Conservation (phyloP, 1,140 invertebrate genomes). For the Alviniconcha marisindica region DNA sequence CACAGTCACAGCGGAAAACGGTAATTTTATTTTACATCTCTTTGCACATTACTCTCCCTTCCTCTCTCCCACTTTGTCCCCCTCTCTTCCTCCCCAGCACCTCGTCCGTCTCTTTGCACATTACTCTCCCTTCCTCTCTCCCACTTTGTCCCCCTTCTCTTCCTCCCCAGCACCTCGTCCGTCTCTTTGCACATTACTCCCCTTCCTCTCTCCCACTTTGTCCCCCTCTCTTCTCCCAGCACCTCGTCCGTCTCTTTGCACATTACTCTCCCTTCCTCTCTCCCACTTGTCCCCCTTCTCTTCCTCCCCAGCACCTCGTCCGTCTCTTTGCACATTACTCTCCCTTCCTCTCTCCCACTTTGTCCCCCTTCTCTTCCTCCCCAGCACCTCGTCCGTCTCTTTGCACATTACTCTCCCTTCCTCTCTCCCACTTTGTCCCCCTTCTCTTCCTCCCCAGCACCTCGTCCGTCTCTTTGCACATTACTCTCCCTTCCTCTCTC, state of each 20-base stretch:
- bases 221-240: background rate
- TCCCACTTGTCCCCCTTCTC: background rate
- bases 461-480: background rate
- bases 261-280: background rate
- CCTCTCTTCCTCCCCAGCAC: background rate
- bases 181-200: background rate
- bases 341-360: constrained; percentile 5
- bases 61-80: background rate
- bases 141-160: background rate
- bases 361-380: background rate
- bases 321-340: too few species aligned
- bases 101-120: background rate
- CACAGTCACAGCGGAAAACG: too few species aligned
- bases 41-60: background rate
- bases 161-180: background rate
- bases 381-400: too few species aligned
- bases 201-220: background rate
- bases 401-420: too few species aligned
- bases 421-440: background rate
- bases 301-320: too few species aligned
- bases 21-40: too few species aligned
- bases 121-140: background rate
- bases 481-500: background rate
- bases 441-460: background rate
- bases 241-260: background rate